These are phyloP conservation scores for Metopolophium dirhodum DNA, from an alignment of 1,140 invertebrate genomes.

Conservation along the genomic window DNA sequence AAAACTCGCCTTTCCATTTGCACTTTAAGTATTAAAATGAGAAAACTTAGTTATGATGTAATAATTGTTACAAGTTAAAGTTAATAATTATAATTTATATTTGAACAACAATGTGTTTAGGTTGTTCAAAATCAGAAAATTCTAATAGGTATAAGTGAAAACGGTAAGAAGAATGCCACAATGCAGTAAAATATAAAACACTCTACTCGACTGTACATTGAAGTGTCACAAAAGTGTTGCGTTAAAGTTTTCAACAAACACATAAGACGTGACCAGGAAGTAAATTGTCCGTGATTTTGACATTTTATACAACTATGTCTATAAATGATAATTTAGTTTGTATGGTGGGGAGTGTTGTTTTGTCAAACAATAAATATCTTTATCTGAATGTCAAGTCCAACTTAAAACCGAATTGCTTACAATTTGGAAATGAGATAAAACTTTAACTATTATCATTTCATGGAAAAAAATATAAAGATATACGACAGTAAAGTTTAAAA, in stretches of 20 bases:
- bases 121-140: background rate
- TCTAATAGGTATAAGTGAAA: background rate
- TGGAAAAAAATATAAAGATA: background rate
- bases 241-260: background rate
- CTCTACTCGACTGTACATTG: background rate
- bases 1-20: background rate
- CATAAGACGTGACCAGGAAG: background rate
- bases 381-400: background rate
- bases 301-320: background rate
- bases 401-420: background rate
- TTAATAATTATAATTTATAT: background rate
- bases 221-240: background rate
- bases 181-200: background rate
- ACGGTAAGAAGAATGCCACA: background rate
- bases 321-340: conserved; percentile 7
- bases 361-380: background rate
- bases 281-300: background rate
- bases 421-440: background rate
- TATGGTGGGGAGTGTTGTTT: background rate
- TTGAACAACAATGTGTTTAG: background rate
- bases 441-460: background rate
- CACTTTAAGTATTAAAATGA: background rate
- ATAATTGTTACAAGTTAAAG: background rate
- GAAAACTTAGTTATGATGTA: background rate
- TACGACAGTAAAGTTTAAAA: background rate